Base-by-base conservation (phyloP, 2,888 invertebrate species). In the Ceraclea dissimilis region DNA sequence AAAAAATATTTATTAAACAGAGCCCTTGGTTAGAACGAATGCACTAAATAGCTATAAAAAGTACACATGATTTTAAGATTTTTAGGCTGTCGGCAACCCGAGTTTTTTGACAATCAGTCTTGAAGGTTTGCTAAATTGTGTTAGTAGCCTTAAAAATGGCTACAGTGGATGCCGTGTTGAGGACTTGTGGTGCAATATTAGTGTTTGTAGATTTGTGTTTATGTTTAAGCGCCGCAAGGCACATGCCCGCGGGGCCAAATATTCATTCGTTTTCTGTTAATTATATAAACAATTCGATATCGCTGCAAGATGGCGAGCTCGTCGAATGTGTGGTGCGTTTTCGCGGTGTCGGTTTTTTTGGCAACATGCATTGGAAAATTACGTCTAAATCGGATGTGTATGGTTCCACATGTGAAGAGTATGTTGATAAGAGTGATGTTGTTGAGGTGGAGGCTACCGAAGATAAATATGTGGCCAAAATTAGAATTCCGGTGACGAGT, bases 161-260 rank as follows among this genome's bases (percentile, higher is more conserved):
- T 67, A 64, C 66, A 67, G 65, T 68, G 64, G 63, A 63, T 50
- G 70, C 66, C 66, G 65, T 71, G 64, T 66, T 74, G 65, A 76
- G 76, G 77, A 76, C 76, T 76, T 76, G 76, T 75, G 71, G 75
- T 65, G 70, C 74, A 72, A 64, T 73, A 56, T 60, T 73, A 54
- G 70, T 63, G 64, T 64, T 74, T 61, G 63, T 71, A 64, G 66
- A n/a, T 13, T 13, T 71, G 60, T 64, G 69, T 63, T 70, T 71
- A 67, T 62, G 65, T 60, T 68, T 67, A 51, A 60, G 65, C 39
- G 65, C 64, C 54, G 64, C 67, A 61, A 64, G 63, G 52, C 51
- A 57, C 54, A 62, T 64, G 20, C 67, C 68, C 66, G 68, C 70
- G 63, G 67, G 68, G 66, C 68, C 70, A 63, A 67, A 68, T 68